Evolutionary conservation across 2,888 invertebrate species (phyloP).

Genomic region (Fragum sueziense): DNA sequence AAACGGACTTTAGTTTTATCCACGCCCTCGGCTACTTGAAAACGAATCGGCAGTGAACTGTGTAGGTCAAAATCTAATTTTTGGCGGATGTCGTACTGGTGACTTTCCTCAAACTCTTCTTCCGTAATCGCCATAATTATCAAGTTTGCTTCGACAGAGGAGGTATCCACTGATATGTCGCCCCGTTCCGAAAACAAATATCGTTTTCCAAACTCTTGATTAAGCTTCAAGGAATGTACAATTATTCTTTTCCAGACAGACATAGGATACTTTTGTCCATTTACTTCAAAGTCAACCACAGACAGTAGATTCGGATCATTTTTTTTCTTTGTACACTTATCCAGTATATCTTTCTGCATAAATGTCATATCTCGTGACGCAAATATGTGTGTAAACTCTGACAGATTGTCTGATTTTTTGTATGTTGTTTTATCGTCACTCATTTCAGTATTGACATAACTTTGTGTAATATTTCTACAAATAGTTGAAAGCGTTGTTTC

Average conservation of each 20-base stretch:
- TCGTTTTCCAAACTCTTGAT: constrained; percentile 46
- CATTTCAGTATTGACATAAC: background rate
- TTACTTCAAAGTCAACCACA: constrained; percentile 42
- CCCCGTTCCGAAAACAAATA: constrained; percentile 31
- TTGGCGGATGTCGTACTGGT: constrained; percentile 27
- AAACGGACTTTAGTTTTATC: constrained; percentile 28
- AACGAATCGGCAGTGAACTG: constrained; percentile 40
- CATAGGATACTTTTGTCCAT: constrained; percentile 24
- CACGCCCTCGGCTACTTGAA: constrained; percentile 41
- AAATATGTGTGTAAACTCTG: background rate
- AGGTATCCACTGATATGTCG: constrained; percentile 20
- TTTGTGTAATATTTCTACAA: constrained; percentile 25
- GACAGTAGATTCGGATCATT: constrained; percentile 21
- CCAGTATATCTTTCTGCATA: constrained; percentile 43
- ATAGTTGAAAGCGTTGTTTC: constrained; percentile 36
- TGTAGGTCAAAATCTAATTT: constrained; percentile 35
- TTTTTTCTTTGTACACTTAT: constrained; percentile 33
- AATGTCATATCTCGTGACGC: constrained; percentile 34
- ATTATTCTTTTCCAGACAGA: constrained; percentile 47
- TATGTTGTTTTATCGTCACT: constrained; percentile 1
- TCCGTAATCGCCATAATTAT: constrained; percentile 39
- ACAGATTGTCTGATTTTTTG: constrained; percentile 1
- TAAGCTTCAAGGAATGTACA: constrained; percentile 37
- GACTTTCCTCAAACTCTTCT: constrained; percentile 24
- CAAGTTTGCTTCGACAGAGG: constrained; percentile 16